Base-by-base conservation (phyloP, 1,140 invertebrate species). In the Archegozetes longisetosus region DNA sequence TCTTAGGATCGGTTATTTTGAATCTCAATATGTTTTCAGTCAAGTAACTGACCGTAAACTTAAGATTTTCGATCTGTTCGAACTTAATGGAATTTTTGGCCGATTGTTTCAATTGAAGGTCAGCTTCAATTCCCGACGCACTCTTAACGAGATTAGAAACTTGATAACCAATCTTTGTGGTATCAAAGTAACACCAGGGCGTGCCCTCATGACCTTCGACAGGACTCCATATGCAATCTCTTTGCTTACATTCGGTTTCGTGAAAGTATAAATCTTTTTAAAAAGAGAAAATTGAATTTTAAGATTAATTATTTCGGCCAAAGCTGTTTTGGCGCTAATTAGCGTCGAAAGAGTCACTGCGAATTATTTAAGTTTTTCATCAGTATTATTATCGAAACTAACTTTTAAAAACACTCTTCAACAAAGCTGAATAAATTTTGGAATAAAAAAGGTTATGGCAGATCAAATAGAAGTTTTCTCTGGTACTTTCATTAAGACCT, bases 1-100 rank as follows among this genome's bases (percentile, higher is more conserved):
- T 46, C 0, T 56, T 61, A 9, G 62, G 56, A 46, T 70, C 70
- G 60, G 56, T 62, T 70, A 84, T 82, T 76, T 84, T 85, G 40
- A 86, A 73, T 64, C 79, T 76, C 48, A 53, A 22, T 13, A 53
- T 53, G 51, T 26, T 53, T 22, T 53, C 51, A 13, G 51, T 22
- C 51, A 53, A 53, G 51, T 53, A 53, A 22, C 22, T 20, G 12
- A 53, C 51, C 22, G 12, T 22, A 22, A 53, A 22, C 22, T 53
- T 53, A 13, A 53, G 25, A 12, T 53, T 12, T 22, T 12, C 12
- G 25, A 53, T 26, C 22, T 12, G 51, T 22, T 12, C 12, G 22
- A 53, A 53, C 22, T 12, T 12, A 12, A 53, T 12, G 12, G 51
- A 53, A 12, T 53, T 53, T 12, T 53, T 12, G 12, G 51, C 51